Evolutionary conservation across 2,797 vertebrate species (phyloP).

Genomic region (Hozukius guyotensis): DNA sequence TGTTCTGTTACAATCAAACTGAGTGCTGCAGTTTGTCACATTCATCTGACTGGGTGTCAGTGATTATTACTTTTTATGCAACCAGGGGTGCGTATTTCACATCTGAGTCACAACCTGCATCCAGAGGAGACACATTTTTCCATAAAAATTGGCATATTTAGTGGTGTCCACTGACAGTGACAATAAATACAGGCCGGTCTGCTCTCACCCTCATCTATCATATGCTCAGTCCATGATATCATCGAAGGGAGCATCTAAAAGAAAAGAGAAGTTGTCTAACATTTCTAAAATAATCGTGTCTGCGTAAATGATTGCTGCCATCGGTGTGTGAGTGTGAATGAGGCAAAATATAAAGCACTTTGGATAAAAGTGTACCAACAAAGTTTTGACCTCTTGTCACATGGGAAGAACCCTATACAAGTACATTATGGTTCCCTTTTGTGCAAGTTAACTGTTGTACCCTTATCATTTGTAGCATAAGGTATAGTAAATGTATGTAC

Average conservation of each 20-base stretch:
- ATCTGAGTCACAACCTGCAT: background rate
- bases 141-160: constrained; percentile 5
- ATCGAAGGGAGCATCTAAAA: background rate
- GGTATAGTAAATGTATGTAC: background rate
- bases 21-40: constrained; percentile 1
- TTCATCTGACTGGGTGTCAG: background rate
- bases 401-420: background rate
- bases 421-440: background rate
- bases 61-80: background rate
- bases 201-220: background rate
- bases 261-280: background rate
- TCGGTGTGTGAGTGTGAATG: background rate
- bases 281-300: background rate
- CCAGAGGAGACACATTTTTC: background rate
- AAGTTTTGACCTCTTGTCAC: background rate
- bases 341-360: background rate
- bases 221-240: background rate
- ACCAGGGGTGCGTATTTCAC: background rate
- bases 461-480: background rate
- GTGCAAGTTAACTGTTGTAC: background rate
- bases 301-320: background rate
- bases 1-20: background rate
- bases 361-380: background rate
- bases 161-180: background rate
- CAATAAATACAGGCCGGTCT: background rate